Evolutionary conservation across 2,888 invertebrate species (phyloP), one percentile per base, ranked within the genome.

Genomic region (Melanargia galathea): DNA sequence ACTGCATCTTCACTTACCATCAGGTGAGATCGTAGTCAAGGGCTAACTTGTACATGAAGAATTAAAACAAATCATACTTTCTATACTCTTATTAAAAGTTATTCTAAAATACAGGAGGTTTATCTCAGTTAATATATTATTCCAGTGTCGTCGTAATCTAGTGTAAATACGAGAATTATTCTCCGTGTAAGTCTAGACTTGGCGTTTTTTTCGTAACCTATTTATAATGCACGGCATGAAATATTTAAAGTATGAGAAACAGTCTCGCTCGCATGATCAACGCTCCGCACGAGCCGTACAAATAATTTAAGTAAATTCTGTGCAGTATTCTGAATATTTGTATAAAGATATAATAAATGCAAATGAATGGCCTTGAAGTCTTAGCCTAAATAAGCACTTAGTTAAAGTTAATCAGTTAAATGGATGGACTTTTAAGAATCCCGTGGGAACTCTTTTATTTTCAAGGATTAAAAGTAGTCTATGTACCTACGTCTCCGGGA

Each of bases 171-270:
- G 43, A 45, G 63, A 59, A 62, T n/a, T 59, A 62, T 62, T 62
- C 61, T 35, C 40, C 54, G 13, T 30, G 48, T 40, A 43, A 43
- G 66, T 64, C 64, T 63, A 66, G 64, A 64, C 66, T 59, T 13
- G 20, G 11, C 5, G 5, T 5, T 11, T 30, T 61, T 61, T 55
- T 43, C 30, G 40, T 38, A 49, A 26, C 20, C 62, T 55, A 61
- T 56, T 61, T 58, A 65, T 59, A 52, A 54, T 54, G 46, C 51
- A 33, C 46, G 54, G 52, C 38, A 54, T 54, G 40, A 54, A 54
- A 35, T 40, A 54, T 54, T 54, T 24, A 40, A 55, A 40, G 26
- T 26, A 20, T 38, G 55, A 55, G 40, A 55, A 20, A 20, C 26
- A 24, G 40, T 43, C 40, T 40, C 22, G 55, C 11, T 2, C 6